Evolutionary conservation across 1,140 invertebrate genomes (phyloP).

Genomic region (Caerostris extrusa): DNA sequence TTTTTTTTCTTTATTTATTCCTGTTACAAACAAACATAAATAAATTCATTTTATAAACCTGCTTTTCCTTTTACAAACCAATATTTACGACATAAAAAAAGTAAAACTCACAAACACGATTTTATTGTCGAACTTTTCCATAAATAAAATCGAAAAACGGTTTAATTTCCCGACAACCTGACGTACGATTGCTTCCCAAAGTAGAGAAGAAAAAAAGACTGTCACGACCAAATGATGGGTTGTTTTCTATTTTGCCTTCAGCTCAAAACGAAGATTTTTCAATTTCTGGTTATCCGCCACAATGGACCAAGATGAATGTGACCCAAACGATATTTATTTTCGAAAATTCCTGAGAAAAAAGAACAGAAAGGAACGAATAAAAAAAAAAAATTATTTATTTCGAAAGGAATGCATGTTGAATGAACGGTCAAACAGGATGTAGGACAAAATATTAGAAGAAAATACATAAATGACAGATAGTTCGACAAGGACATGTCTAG

Average conservation of each 20-base stretch:
- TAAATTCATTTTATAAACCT: too few species aligned
- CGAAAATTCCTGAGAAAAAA: neutral
- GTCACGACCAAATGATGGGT: neutral
- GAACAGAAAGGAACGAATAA: neutral
- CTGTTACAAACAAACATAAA: too few species aligned
- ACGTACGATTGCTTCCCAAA: neutral
- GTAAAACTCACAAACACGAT: neutral
- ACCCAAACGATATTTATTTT: constrained; percentile 5
- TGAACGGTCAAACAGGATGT: constrained; percentile 13
- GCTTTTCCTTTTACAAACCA: too few species aligned
- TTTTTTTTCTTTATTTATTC: too few species aligned
- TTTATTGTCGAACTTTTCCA: neutral
- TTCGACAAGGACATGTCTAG: neutral
- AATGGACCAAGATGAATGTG: neutral
- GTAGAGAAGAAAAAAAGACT: neutral
- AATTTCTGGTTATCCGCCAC: neutral
- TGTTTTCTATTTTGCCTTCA: neutral
- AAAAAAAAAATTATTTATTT: neutral
- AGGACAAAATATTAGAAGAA: constrained; percentile 19
- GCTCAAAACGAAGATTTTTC: constrained; percentile 34
- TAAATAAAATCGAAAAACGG: neutral
- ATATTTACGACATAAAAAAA: too few species aligned
- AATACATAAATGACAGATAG: neutral
- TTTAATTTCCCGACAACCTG: constrained; percentile 23
- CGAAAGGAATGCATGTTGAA: neutral